Evolutionary conservation across 2,797 vertebrate species (phyloP), one percentile per base, ranked within the genome.

Genomic region (Spinus olivaceus): DNA sequence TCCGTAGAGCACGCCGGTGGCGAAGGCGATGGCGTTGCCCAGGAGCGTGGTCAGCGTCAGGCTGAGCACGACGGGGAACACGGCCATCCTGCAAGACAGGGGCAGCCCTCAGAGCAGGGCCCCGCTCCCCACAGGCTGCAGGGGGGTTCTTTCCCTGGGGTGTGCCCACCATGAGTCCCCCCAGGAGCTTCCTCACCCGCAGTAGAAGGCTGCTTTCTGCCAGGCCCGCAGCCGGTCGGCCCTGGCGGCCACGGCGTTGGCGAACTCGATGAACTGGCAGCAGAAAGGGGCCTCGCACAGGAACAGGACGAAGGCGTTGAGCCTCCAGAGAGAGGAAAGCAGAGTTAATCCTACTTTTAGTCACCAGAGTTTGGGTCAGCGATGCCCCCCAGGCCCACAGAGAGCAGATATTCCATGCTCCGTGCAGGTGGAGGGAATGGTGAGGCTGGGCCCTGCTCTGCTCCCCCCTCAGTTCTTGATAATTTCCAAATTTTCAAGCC

Each of bases 221-320:
- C 99, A 99, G n/a, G 99, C 98, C 46, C 97, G 98, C 93, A 99
- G 96, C 78, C 96, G 96, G 96, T 99, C 99, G 1, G 98, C 98
- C 44, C 98, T 97, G 4, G 97, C 97, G 0, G 99, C 98, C 32
- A 99, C 95, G 0, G 95, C 96, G 17, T 99, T 99, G 4, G 99
- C 99, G 66, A 99, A 99, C 97, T 99, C 99, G 6, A 99, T 97
- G 61, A 99, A 99, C 98, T 99, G 99, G 97, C 99, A 99, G 94
- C 99, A 99, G 98, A 99, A 99, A 0, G 99, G 99, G 5, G 98
- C 99, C 95, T 99, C 99, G 0, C 99, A 99, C 61, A 99, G 98
- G 97, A 99, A 98, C 78, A 99, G 97, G 77, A 99, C 71, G 13
- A 98, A 99, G 86, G 99, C 99, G 1, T 98, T 99, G 97, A 99